Evolutionary conservation across 2,888 invertebrate genomes (phyloP), one percentile per base, ranked within the genome.

Genomic region (Ypsolopha scabrella): DNA sequence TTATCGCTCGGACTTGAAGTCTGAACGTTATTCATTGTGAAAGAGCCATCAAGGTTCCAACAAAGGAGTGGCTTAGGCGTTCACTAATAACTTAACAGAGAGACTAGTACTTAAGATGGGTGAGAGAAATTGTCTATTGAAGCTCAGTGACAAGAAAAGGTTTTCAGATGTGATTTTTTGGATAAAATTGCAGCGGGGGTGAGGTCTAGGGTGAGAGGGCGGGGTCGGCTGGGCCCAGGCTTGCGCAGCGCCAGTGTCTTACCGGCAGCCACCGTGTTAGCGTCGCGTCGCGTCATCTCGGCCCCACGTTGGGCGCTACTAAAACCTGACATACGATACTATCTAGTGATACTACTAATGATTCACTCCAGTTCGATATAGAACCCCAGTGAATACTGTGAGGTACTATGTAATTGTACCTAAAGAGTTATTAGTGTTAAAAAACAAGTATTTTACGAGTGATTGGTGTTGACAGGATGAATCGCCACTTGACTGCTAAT

Each of bases 161-260:
- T 77, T 79, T 75, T 77, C 72, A 73, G 72, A 70, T 72, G 69
- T 72, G 68, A 74, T 75, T 67, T 75, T 81, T 82, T 81, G 77
- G 72, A 74, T 73, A 72, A 76, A 79, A 77, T 76, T 77, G 81
- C 79, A 64, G 43, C 11, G 52, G 59, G 56, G 63, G 50, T 52
- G 55, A 59, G 62, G 60, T 55, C 56, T 36, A 55, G 36, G 59
- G 53, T 58, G 57, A 41, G 33, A 4, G 63, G 68, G 71, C 64
- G 65, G 68, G 75, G 35, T 9, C 7, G 57, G 46, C 71, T 64
- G 65, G 68, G 72, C 70, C 77, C 72, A 80, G 80, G 80, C 68
- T 67, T 81, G 75, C 79, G 82, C 81, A 82, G 80, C 76, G 68
- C 72, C 77, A 82, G 85, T 83, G 58, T 62, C 69, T 61, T 61